phyloP scores from a whole-genome alignment of 2,888 invertebrate genomes.

The Xylophagus ater region DNA sequence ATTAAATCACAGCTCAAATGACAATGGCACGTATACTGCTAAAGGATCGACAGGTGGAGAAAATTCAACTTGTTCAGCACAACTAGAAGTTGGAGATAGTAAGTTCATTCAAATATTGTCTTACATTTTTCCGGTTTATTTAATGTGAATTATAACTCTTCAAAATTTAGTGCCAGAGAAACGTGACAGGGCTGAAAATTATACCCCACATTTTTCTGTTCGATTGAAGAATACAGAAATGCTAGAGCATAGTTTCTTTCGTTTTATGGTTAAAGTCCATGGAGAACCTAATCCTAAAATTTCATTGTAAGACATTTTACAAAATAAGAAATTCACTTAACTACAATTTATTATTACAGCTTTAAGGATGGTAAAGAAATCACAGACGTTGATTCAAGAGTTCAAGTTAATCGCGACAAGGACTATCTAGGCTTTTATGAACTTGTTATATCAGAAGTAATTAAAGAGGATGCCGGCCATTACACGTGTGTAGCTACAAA shows the following conservation, averaged over 20 bases:
- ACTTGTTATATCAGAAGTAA: constrained; percentile 72
- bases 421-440: constrained; percentile 79
- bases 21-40: constrained; percentile 84
- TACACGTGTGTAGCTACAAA: constrained; percentile 81
- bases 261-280: constrained; percentile 79
- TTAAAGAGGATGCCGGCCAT: constrained; percentile 62
- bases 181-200: constrained; percentile 51
- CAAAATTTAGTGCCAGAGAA: constrained; percentile 52
- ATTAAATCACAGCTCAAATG: constrained; percentile 46
- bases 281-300: constrained; percentile 84
- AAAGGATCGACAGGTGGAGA: constrained; percentile 73
- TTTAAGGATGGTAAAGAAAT: constrained; percentile 72
- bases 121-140: not conserved
- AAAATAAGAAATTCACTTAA: not conserved
- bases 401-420: constrained; percentile 60
- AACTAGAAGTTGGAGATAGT: constrained; percentile 77
- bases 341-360: too few relatives aligned
- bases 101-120: constrained; percentile 34
- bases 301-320: constrained; percentile 60
- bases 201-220: constrained; percentile 74
- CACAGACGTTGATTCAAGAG: constrained; percentile 51
- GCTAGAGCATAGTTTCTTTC: constrained; percentile 70
- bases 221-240: constrained; percentile 80
- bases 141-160: not conserved
- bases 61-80: constrained; percentile 74